Conservation (phyloP, 1,140 invertebrate genomes). For the Lepidurus arcticus region DNA sequence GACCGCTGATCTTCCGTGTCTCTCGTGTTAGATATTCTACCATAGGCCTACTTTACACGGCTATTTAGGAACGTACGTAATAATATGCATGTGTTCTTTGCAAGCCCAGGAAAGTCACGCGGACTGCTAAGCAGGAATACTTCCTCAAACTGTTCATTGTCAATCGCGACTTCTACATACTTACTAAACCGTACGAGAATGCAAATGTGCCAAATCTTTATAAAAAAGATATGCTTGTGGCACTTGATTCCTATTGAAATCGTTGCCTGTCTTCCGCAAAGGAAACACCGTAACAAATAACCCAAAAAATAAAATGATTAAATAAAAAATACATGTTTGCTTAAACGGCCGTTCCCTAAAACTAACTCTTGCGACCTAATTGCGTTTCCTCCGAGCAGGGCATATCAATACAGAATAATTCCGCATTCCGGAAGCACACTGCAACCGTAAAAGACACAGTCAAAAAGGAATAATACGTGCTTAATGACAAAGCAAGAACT, state of each 20-base stretch:
- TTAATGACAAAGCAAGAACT: conserved; percentile 6
- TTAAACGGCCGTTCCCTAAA: neutral
- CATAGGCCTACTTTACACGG: neutral
- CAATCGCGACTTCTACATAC: neutral
- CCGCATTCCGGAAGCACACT: neutral
- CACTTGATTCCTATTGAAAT: neutral
- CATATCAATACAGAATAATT: neutral
- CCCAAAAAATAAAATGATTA: too few species aligned
- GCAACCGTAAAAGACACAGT: neutral
- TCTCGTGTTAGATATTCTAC: neutral
- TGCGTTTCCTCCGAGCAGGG: neutral
- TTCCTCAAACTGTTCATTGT: neutral
- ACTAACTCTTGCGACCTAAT: neutral
- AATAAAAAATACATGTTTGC: neutral
- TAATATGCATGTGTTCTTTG: neutral
- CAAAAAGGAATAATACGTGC: neutral
- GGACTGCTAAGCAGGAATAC: neutral
- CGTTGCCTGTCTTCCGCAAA: neutral
- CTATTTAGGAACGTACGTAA: neutral
- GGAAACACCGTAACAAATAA: neutral
- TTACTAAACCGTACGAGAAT: neutral
- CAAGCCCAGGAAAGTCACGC: neutral
- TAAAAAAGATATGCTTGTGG: neutral
- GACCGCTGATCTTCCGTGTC: neutral
- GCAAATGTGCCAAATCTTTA: neutral